Evolutionary conservation across 2,797 vertebrate species (phyloP).

Genomic region (Alcedo quadribrachys): DNA sequence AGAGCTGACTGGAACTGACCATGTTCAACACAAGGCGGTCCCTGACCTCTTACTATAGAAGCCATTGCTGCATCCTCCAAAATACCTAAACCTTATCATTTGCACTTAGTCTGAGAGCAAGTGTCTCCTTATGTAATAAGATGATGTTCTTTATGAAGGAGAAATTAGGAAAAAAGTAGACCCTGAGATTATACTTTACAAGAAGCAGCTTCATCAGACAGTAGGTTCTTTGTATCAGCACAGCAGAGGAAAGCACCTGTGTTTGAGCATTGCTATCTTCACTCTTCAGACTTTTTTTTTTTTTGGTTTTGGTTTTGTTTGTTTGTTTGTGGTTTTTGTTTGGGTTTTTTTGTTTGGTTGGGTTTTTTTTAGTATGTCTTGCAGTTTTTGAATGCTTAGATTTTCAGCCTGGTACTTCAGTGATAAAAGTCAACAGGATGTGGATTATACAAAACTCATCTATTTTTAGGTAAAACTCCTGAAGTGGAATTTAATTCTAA

Average conservation of each 20-base stretch:
- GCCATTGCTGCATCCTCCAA: background rate
- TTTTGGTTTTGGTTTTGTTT: too few relatives aligned
- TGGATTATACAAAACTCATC: background rate
- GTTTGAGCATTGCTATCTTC: background rate
- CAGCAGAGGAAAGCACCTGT: background rate
- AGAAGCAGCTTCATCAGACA: background rate
- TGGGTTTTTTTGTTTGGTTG: too few relatives aligned
- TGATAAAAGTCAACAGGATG: slow-evolving; percentile 5
- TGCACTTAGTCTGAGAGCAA: background rate
- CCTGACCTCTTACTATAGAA: background rate
- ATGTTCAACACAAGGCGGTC: too few relatives aligned
- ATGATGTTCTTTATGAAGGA: background rate
- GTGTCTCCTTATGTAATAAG: background rate
- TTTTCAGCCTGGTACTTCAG: background rate
- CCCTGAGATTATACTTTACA: background rate
- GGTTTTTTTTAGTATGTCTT: background rate
- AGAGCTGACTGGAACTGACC: background rate
- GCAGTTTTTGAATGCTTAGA: background rate
- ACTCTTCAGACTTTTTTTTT: background rate
- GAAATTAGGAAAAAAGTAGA: background rate
- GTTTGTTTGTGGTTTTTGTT: too few relatives aligned
- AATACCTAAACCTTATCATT: background rate
- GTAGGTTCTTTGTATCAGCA: background rate
- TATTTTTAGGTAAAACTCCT: slow-evolving; percentile 45
- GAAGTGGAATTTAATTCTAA: slow-evolving; percentile 32